Percentiles rank a stretch among this genome's conserved stretches.
Evolutionary conservation across 1,140 invertebrate genomes (phyloP).

Genomic region (Dendroctonus ponderosae): DNA sequence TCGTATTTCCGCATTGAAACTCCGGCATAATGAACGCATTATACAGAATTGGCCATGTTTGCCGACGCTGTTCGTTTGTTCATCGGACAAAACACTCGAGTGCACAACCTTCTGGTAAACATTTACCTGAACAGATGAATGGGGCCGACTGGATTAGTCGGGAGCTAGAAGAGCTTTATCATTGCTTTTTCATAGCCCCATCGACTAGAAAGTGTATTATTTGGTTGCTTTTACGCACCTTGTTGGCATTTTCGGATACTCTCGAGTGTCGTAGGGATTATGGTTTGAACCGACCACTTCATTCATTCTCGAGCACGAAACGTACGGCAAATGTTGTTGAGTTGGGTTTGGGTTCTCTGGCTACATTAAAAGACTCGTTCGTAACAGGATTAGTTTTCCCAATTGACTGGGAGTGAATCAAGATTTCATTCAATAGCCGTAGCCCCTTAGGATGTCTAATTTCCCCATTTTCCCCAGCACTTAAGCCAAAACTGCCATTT

Average conservation of each 20-base stretch:
- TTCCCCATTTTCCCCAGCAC: too few relatives aligned
- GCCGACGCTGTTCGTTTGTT: constrained; percentile 35
- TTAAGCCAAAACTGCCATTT: too few relatives aligned
- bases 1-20: constrained; percentile 35
- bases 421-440: too few relatives aligned
- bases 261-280: constrained; percentile 11
- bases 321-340: too few relatives aligned
- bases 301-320: too few relatives aligned
- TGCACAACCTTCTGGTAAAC: constrained; percentile 30
- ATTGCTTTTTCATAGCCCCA: constrained; percentile 25
- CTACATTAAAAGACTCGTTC: too few relatives aligned
- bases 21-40: constrained; percentile 32
- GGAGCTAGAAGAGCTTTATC: constrained; percentile 19
- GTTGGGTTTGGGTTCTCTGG: too few relatives aligned
- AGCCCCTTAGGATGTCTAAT: too few relatives aligned
- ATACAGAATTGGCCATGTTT: constrained; percentile 33
- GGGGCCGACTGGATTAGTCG: constrained; percentile 26
- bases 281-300: not conserved
- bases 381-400: too few relatives aligned
- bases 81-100: constrained; percentile 35
- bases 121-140: constrained; percentile 33
- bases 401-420: too few relatives aligned
- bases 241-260: constrained; percentile 13
- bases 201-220: constrained; percentile 9
- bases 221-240: constrained; percentile 17